phyloP scores from a whole-genome alignment of 2,888 invertebrate genomes.

The Orchestes rusci region DNA sequence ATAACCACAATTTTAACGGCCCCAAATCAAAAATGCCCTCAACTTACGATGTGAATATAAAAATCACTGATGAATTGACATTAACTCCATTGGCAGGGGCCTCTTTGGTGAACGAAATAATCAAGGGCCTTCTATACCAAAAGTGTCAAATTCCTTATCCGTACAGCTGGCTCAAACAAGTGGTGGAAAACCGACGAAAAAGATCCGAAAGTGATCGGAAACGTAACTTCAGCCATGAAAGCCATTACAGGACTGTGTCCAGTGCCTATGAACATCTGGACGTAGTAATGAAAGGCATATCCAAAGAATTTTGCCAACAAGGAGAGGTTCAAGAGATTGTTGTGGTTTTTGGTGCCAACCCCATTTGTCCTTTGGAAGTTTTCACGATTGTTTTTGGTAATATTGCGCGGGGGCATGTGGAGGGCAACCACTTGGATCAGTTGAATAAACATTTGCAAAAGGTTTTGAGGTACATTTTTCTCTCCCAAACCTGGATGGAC shows the following conservation, averaged over 20 bases:
- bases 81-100: constrained; percentile 53
- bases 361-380: constrained; percentile 35
- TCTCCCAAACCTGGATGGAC: constrained; percentile 34
- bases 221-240: constrained; percentile 31
- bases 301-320: constrained; percentile 30
- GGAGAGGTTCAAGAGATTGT: constrained; percentile 32
- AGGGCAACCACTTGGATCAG: constrained; percentile 34
- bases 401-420: constrained; percentile 32
- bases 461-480: constrained; percentile 33
- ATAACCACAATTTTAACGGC: too few species aligned
- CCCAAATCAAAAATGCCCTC: constrained; percentile 14
- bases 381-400: constrained; percentile 32
- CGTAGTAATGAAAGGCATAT: constrained; percentile 33
- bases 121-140: constrained; percentile 52
- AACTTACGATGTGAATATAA: constrained; percentile 33
- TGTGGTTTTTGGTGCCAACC: constrained; percentile 36
- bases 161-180: constrained; percentile 34
- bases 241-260: constrained; percentile 34
- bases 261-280: constrained; percentile 35
- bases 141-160: constrained; percentile 45
- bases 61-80: constrained; percentile 47
- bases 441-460: constrained; percentile 34
- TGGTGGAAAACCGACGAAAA: constrained; percentile 34
- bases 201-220: constrained; percentile 4
- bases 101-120: constrained; percentile 50